These are phyloP conservation scores for Actinostola sp. DNA, from an alignment of 92 coral and sea anemone species.

Conservation along the genomic window DNA sequence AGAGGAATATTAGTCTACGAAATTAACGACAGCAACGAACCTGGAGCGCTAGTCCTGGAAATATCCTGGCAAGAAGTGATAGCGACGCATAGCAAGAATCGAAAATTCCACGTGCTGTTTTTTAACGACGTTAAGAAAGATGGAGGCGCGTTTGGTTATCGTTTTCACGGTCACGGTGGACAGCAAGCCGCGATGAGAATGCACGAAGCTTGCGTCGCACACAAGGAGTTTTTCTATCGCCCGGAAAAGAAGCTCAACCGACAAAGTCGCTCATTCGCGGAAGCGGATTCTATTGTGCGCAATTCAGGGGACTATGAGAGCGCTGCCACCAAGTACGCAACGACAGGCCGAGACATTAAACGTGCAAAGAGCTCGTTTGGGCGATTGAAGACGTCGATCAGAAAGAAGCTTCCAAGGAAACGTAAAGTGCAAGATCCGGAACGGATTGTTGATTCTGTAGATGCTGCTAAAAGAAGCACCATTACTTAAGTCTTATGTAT, in stretches of 20 bases:
- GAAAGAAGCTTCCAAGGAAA: constrained; percentile 66
- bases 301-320: constrained; percentile 38
- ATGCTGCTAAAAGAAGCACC: constrained; percentile 6
- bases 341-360: constrained; percentile 39
- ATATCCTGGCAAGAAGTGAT: constrained; percentile 84
- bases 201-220: constrained; percentile 56
- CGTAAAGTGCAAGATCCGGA: constrained; percentile 9
- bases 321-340: constrained; percentile 61
- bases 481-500: constrained; percentile 1
- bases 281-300: constrained; percentile 67
- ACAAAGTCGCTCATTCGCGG: constrained; percentile 85
- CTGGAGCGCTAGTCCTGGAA: constrained; percentile 57
- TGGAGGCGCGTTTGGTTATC: constrained; percentile 72
- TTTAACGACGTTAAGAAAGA: constrained; percentile 73
- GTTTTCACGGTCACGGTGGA: constrained; percentile 91
- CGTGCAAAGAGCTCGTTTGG: constrained; percentile 59
- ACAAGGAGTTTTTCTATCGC: constrained; percentile 63
- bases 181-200: constrained; percentile 87
- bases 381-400: constrained; percentile 60
- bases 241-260: constrained; percentile 76
- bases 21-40: constrained; percentile 50
- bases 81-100: constrained; percentile 71
- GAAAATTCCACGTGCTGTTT: constrained; percentile 80
- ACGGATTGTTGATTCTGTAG: background rate
- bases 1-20: constrained; percentile 77